phyloP scores from a whole-genome alignment of 2,113 vertebrate genomes.

The Ammospiza caudacuta region DNA sequence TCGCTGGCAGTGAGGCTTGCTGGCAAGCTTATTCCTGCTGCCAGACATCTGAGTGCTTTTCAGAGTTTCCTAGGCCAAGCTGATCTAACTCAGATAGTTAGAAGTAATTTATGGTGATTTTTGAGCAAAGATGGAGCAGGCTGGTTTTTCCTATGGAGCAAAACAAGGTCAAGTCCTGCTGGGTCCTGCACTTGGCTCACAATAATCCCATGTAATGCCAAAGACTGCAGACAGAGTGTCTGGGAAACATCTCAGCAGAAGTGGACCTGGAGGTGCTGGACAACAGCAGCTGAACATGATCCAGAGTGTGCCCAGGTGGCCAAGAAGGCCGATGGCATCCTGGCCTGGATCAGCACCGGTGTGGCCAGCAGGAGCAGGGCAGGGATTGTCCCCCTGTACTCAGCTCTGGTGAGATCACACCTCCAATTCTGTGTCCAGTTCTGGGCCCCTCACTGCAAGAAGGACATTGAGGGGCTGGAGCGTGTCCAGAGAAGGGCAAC shows the following conservation, averaged over 20 bases:
- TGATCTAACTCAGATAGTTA: not conserved
- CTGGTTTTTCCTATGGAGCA: not conserved
- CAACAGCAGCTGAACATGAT: not conserved
- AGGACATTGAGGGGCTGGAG: not conserved
- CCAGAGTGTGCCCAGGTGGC: not conserved
- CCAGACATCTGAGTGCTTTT: not conserved
- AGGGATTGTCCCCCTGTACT: accelerated
- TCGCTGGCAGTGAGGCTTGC: not conserved
- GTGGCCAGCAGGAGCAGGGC: not conserved
- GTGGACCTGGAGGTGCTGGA: not conserved
- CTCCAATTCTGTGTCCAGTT: accelerated
- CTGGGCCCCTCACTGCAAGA: not conserved
- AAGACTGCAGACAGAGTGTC: not conserved
- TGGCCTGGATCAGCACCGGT: not conserved
- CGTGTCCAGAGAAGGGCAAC: accelerated
- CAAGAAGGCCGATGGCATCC: not conserved
- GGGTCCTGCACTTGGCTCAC: not conserved
- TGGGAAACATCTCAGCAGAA: not conserved
- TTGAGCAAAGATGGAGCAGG: not conserved
- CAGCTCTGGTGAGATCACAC: accelerated
- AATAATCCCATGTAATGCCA: not conserved
- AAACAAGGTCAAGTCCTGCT: not conserved
- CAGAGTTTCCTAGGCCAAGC: not conserved
- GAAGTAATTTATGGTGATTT: not conserved
- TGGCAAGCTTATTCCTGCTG: not conserved